phyloP scores from a whole-genome alignment of 1,140 invertebrate genomes.

The Bombyx mori region ASM3026992v2 NC_085133.1:8787501-8788000 shows the following conservation, averaged over 20 bases:
- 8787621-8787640: conserved; percentile 76
- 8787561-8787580: conserved; percentile 95
- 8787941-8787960: conserved; percentile 69
- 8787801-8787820: conserved; percentile 99
- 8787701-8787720: conserved; percentile 62
- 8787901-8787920: conserved; percentile 63
- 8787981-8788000: conserved; percentile 34
- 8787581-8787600: conserved; percentile 91
- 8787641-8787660: conserved; percentile 75
- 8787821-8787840: conserved; percentile 98
- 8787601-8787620: conserved; percentile 81
- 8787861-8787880: conserved; percentile 79
- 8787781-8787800: conserved; percentile 97
- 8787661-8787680: conserved; percentile 73
- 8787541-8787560: conserved; percentile 96
- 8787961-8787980: conserved; percentile 67
- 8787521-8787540: conserved; percentile 92
- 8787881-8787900: conserved; percentile 71
- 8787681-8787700: conserved; percentile 70
- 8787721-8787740: conserved; percentile 49
- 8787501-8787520: conserved; percentile 79
- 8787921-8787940: conserved; percentile 61
- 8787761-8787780: conserved; percentile 90
- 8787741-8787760: conserved; percentile 61
- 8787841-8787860: conserved; percentile 96